phyloP scores from a whole-genome alignment of 2,797 vertebrate genomes.

The Petrocephalus sullivani region DNA sequence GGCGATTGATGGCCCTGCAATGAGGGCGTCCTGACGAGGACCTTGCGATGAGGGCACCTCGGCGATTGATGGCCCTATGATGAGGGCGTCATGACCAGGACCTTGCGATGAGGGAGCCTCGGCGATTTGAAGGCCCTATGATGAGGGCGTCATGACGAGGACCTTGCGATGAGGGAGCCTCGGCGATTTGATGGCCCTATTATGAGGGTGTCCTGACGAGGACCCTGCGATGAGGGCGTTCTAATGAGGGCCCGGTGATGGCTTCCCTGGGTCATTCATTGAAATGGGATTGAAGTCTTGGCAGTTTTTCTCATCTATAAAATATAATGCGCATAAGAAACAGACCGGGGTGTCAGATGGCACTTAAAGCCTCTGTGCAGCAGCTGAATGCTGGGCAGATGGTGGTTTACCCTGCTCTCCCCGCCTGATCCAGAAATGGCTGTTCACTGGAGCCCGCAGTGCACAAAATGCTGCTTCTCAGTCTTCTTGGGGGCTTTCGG shows the following conservation, averaged over 20 bases:
- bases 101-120: too few relatives aligned
- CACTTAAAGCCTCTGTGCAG: neutral
- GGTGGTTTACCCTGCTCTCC: neutral
- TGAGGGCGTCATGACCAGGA: too few relatives aligned
- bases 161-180: neutral
- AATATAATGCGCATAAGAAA: neutral
- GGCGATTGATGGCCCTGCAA: too few relatives aligned
- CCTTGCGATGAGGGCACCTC: neutral
- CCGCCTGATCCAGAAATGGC: neutral
- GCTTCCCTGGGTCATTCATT: neutral
- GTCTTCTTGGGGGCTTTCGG: neutral
- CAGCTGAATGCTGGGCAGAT: neutral
- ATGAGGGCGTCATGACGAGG: neutral
- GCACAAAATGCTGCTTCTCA: neutral
- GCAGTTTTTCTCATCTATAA: neutral
- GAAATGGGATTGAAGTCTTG: neutral
- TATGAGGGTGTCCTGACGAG: neutral
- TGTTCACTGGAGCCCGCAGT: neutral
- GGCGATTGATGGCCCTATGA: too few relatives aligned
- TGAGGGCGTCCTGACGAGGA: neutral
- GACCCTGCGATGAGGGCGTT: neutral
- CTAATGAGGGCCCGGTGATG: neutral
- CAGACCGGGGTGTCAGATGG: neutral
- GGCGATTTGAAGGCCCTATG: too few relatives aligned
- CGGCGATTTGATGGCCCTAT: too few relatives aligned